phyloP scores from a whole-genome alignment of 92 coral and sea anemone genomes.

The Parazoanthus darwini region DNA sequence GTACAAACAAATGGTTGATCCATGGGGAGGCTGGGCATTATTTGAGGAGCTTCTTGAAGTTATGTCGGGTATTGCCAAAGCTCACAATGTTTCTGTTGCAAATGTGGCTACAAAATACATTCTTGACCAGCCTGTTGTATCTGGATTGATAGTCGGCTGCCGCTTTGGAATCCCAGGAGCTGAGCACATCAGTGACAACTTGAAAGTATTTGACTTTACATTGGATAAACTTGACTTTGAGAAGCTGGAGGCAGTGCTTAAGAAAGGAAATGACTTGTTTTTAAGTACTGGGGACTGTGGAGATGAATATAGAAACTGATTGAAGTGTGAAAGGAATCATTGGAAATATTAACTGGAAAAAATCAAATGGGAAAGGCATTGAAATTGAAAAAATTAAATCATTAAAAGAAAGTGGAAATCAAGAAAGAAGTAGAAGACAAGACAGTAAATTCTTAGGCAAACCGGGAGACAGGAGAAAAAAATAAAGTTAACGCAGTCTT shows the following conservation, averaged over 20 bases:
- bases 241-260: slow-evolving; percentile 45
- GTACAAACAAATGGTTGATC: slow-evolving; percentile 85
- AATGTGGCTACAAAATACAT: slow-evolving; percentile 80
- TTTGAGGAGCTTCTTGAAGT: slow-evolving; percentile 72
- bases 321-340: background rate
- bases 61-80: slow-evolving; percentile 62
- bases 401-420: background rate
- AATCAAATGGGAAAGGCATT: background rate
- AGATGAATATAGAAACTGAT: slow-evolving; percentile 68
- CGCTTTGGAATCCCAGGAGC: slow-evolving; percentile 79
- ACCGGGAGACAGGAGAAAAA: background rate
- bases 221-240: slow-evolving; percentile 62
- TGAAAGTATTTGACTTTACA: slow-evolving; percentile 57
- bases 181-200: slow-evolving; percentile 67
- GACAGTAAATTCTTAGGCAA: background rate
- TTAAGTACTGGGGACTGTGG: slow-evolving; percentile 87
- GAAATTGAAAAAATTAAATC: no score
- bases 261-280: slow-evolving; percentile 77
- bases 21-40: slow-evolving; percentile 88
- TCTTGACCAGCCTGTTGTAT: slow-evolving; percentile 82
- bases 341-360: background rate
- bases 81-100: slow-evolving; percentile 70
- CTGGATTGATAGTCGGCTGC: slow-evolving; percentile 79
- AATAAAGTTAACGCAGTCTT: background rate
- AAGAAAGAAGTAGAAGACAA: background rate